Evolutionary conservation across 2,113 vertebrate genomes (phyloP), one percentile per base, ranked within the genome.

Genomic region (Fukomys damarensis): DNA sequence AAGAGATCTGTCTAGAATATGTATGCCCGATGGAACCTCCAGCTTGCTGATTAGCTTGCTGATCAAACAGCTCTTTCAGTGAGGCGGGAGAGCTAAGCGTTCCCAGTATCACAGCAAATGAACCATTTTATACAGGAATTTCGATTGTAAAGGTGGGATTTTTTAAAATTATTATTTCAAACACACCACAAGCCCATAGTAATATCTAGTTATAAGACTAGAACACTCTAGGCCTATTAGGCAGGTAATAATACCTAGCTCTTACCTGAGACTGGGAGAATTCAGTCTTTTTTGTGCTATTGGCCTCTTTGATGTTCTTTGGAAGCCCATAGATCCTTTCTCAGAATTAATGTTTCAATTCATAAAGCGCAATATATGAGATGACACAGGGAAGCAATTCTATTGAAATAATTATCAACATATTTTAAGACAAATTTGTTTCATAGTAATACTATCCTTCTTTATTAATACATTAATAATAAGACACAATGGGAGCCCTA

Each of bases 341-440:
- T 94, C 22, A 68, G 54, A 89, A 61, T 88, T 87, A 58, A 7
- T 56, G 76, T 76, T 84, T 86, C 79, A 84, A 81, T 76, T 91
- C 68, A 28, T 76, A 86, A 93, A 95, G 61, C 52, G 32, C 3
- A 79, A 16, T 77, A 46, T 0, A 16, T 6, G 20, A 65, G 38
- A 38, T 96, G 80, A 83, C 16, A 54, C 41, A 95, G 87, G n/a
- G 59, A 79, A 89, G 41, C 24, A 94, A 35, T 91, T 80, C 20
- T 38, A 35, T 56, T 68, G 8, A 84, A 97, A 32, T 59, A 41
- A 24, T 89, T 89, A 86, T 63, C 86, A 63, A 89, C 94, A 74
- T 93, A 80, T 84, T 96, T 86, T 68, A 94, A 92, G 89, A 77
- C 58, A 91, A 16, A 66, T 95, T 74, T 83, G 12, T 87, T 86